Base-by-base conservation (phyloP, 2,888 invertebrate species). In the Stratiomys singularior region DNA sequence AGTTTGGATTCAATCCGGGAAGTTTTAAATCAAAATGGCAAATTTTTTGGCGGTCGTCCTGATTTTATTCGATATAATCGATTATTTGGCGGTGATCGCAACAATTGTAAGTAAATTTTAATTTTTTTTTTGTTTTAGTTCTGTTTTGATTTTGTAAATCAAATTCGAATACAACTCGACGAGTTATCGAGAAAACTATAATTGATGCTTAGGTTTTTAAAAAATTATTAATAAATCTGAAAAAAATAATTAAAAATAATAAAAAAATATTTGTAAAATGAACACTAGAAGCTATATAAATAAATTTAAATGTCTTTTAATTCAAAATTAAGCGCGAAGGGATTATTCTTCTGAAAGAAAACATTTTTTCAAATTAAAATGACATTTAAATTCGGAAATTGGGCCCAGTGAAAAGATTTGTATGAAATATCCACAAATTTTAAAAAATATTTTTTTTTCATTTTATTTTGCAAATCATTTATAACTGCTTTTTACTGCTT, bases 31-130 rank as follows among this genome's bases (percentile, higher is more conserved):
- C 91, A 92, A 79, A 94, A 93, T 83, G 95, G 95, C 3, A 92
- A 92, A 80, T 92, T 92, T 82, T 95, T 96, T 86, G 94, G 94
- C 1, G 94, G 95, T 13, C 89, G 96, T 11, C 95, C 96, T 0
- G 92, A 95, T 84, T 95, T 95, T 85, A 85, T 92, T 81, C 88
- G 96, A 21, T 96, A 94, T 85, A 93, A 95, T 83, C 90, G 92
- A 81, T 91, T 96, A 9, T 96, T 96, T 85, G 94, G 94, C 30
- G 95, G 94, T 44, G 93, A 95, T 87, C 89, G 95, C 77, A 94
- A 94, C 86, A 95, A 95, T 85, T 95, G 95, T 96, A 87, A 95
- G 96, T 93, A 67, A n/a, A n/a, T n/a, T n/a, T 56, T 56, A 18
- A 56, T 56, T 56, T n/a, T 56, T 56, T n/a, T n/a, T 5, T 5